Base-by-base conservation (phyloP, 2,888 invertebrate genomes). In the Lochmaea capreae region DNA sequence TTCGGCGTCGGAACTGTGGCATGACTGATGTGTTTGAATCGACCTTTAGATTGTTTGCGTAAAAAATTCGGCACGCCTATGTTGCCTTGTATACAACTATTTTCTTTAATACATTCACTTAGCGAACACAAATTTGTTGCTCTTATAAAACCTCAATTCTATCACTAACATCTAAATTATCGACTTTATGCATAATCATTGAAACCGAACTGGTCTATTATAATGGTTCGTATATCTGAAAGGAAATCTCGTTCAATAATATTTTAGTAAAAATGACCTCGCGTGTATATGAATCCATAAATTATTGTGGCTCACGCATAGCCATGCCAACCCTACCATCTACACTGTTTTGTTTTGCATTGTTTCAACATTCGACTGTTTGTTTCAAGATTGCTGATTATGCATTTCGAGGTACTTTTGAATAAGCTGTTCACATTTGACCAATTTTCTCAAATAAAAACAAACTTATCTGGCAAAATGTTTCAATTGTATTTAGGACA, bases 211-310 rank as follows among this genome's bases (percentile, higher is more conserved):
- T 33, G 59, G n/a, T 33, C 59, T 59, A 33, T 33, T 33, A 33
- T 33, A 54, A 18, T 58, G 46, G 69, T 70, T 76, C 73, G 73
- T 79, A 72, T 77, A 78, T 77, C 79, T 72, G 75, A 75, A 77
- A 75, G 72, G 72, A 77, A 76, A 80, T 80, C 79, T 77, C 67
- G 52, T 74, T 76, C 72, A 80, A 79, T 76, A 78, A 79, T 79
- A 78, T 79, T 79, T 80, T 68, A 81, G 76, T 71, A 71, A 78
- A 79, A 79, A 80, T 79, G 74, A 75, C 77, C 62, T 79, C 76
- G 78, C 79, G 79, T 79, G 79, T 74, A 52, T 57, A 66, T 18
- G 57, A 43, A 33, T 61, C 59, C 73, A 73, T 77, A 79, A 77
- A 79, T 79, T 74, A 77, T 59, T 26, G 49, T 33, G 52, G 42